Percentiles rank a stretch among this genome's conserved stretches.
phyloP scores from a whole-genome alignment of 1,140 invertebrate genomes.

The Trachymyrmex cornetzi region DNA sequence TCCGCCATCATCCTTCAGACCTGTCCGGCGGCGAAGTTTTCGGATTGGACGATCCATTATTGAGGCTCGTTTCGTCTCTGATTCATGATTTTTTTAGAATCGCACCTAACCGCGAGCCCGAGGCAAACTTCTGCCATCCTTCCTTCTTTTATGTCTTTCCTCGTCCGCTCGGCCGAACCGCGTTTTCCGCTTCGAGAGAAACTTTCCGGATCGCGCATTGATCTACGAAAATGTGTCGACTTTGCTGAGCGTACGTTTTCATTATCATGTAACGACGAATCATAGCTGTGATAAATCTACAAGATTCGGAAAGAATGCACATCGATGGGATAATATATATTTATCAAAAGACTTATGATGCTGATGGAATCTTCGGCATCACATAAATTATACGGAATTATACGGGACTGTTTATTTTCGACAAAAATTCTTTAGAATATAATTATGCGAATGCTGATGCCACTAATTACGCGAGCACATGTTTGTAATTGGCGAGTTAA shows the following conservation, averaged over 20 bases:
- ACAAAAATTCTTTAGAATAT: background rate
- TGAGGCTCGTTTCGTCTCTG: conserved; percentile 66
- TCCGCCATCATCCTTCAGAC: conserved; percentile 56
- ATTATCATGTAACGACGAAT: conserved; percentile 62
- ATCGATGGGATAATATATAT: conserved; percentile 8
- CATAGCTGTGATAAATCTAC: background rate
- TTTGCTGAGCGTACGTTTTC: conserved; percentile 49
- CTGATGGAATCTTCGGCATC: background rate
- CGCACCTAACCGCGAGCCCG: conserved; percentile 58
- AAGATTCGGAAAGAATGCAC: background rate
- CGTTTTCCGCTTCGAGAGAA: conserved; percentile 36
- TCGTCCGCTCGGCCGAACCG: conserved; percentile 44
- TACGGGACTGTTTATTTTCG: no score
- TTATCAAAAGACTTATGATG: background rate
- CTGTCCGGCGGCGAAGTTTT: conserved; percentile 55
- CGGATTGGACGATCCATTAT: conserved; percentile 73
- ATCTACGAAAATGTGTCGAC: conserved; percentile 28
- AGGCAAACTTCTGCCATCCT: conserved; percentile 64
- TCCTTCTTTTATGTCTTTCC: conserved; percentile 47
- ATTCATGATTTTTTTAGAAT: conserved; percentile 74
- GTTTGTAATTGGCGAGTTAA: background rate
- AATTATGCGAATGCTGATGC: background rate
- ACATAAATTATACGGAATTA: background rate
- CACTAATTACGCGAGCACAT: background rate
- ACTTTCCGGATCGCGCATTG: conserved; percentile 49